Conservation (phyloP, 2,797 vertebrate species). For the Arctocebus calabarensis region DNA sequence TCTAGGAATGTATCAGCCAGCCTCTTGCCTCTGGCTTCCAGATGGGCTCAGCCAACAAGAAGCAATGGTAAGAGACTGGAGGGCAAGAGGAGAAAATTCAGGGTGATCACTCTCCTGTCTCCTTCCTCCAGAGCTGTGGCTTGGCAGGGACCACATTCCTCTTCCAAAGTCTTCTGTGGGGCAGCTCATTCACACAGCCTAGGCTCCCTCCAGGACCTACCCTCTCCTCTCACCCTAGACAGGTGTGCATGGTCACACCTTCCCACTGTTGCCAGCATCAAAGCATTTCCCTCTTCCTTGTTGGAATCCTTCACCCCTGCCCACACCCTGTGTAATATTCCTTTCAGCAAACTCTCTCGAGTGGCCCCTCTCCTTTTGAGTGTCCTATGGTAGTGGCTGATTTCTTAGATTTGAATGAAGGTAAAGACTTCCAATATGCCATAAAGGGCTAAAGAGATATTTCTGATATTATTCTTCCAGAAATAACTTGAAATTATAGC, state of each 20-base stretch:
- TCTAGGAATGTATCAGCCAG: background rate
- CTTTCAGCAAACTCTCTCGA: background rate
- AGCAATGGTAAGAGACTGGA: background rate
- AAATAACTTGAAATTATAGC: constrained; percentile 52
- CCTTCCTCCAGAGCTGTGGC: background rate
- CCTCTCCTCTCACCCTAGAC: background rate
- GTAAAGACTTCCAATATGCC: background rate
- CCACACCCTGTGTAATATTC: background rate
- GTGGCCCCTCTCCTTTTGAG: background rate
- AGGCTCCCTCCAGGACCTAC: background rate
- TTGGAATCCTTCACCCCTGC: background rate
- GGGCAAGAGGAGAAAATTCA: background rate
- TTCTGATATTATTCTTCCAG: constrained; percentile 56
- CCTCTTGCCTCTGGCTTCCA: background rate
- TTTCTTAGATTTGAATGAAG: background rate
- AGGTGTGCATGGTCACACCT: background rate
- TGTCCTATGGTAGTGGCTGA: background rate
- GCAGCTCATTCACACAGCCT: background rate
- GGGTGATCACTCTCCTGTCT: background rate
- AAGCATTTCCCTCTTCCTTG: background rate
- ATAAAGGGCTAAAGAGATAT: constrained; percentile 54
- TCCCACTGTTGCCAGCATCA: background rate
- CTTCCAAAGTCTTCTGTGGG: background rate
- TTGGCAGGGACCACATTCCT: background rate
- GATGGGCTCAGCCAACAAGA: background rate